A percentile compares a stretch with the other conserved stretches of the same genome.
phyloP scores from a whole-genome alignment of 2,113 vertebrate species.

The Actenoides hombroni region DNA sequence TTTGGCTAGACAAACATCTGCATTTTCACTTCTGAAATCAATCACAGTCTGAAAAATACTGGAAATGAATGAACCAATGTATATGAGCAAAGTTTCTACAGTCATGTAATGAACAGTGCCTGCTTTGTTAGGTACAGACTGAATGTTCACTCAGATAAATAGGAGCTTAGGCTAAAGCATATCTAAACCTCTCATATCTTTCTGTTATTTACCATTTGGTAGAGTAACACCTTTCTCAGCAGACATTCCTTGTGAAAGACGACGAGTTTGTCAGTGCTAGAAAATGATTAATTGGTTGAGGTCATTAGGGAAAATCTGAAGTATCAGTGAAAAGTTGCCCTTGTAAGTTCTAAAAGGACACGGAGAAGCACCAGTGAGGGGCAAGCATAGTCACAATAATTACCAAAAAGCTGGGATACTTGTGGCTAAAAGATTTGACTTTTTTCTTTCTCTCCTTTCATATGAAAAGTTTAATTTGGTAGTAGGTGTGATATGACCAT shows the following conservation, averaged over 20 bases:
- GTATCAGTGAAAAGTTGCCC: not conserved
- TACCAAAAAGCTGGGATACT: not conserved
- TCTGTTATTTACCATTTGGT: not conserved
- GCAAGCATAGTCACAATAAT: not conserved
- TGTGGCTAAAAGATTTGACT: not conserved
- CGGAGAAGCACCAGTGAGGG: not conserved
- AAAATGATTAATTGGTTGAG: not conserved
- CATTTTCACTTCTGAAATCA: constrained; percentile 52
- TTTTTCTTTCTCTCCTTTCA: not conserved
- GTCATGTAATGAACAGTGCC: constrained; percentile 2
- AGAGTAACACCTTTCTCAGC: not conserved
- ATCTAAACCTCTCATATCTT: not conserved
- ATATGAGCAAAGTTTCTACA: not conserved
- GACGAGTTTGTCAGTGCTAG: not conserved
- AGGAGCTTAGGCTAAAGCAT: not conserved
- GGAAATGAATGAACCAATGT: not conserved
- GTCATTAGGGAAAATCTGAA: not conserved
- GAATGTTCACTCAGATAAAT: not conserved
- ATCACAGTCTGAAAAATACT: constrained; percentile 29
- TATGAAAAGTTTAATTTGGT: not conserved
- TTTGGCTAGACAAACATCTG: constrained; percentile 48
- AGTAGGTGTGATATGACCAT: not conserved
- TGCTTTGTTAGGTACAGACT: not conserved
- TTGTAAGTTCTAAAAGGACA: not conserved
- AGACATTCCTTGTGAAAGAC: constrained; percentile 1